Evolutionary conservation across 2,888 invertebrate species (phyloP).

Genomic region (Sphinx pinastri): DNA sequence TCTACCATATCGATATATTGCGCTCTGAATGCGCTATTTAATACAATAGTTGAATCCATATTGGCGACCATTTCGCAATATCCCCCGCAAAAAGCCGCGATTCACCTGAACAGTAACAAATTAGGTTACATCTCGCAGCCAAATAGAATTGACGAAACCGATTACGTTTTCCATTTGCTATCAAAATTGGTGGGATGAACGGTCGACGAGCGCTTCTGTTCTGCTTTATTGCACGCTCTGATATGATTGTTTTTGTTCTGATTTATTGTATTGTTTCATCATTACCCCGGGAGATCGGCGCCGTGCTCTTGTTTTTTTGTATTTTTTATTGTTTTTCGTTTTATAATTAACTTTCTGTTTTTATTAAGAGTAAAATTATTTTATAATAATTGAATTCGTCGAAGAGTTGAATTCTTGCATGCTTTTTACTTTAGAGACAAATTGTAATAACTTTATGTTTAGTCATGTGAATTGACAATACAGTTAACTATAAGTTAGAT

Average conservation of each 20-base stretch:
- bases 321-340: not conserved
- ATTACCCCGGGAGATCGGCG: constrained; percentile 20
- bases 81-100: constrained; percentile 31
- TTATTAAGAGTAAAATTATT: not conserved
- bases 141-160: constrained; percentile 75
- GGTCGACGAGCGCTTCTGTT: constrained; percentile 28
- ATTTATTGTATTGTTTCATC: constrained; percentile 26
- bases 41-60: constrained; percentile 18
- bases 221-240: constrained; percentile 24
- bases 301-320: not conserved
- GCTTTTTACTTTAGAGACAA: no score
- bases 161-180: constrained; percentile 79
- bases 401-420: no score
- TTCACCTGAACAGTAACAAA: constrained; percentile 63
- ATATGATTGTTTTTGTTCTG: constrained; percentile 27
- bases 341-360: not conserved
- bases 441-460: no score
- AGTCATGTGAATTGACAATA: no score
- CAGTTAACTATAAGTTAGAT: no score
- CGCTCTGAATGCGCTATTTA: not conserved
- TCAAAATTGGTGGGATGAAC: constrained; percentile 72
- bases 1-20: no score
- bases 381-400: no score
- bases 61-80: constrained; percentile 22
- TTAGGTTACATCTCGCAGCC: constrained; percentile 62